These are phyloP conservation scores for Himalopsyche kuldschensis DNA, from an alignment of 2,888 invertebrate species.

Conservation along the genomic window DNA sequence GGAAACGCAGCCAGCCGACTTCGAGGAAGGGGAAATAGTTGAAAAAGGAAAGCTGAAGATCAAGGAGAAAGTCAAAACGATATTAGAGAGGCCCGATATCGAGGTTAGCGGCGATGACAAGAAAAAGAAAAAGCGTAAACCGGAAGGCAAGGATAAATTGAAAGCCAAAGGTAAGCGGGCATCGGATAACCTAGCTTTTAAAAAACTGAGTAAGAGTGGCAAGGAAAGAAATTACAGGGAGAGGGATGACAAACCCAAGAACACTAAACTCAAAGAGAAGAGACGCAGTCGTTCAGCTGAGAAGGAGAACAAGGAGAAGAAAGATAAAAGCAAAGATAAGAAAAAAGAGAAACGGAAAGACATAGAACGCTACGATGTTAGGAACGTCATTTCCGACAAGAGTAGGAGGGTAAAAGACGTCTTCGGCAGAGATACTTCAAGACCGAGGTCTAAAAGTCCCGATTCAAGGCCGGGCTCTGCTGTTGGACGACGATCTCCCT, in stretches of 20 bases:
- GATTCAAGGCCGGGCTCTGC: constrained; percentile 41
- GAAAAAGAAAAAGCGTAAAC: constrained; percentile 59
- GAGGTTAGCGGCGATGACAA: constrained; percentile 46
- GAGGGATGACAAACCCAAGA: constrained; percentile 49
- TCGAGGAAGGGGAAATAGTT: constrained; percentile 63
- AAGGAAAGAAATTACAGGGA: constrained; percentile 80
- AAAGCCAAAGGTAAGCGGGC: constrained; percentile 53
- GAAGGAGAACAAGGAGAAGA: constrained; percentile 47
- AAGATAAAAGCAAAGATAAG: constrained; percentile 52
- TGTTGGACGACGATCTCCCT: constrained; percentile 41
- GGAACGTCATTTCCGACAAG: constrained; percentile 73
- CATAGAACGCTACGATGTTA: constrained; percentile 80
- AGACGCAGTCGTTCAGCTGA: constrained; percentile 43
- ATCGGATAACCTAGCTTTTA: constrained; percentile 65
- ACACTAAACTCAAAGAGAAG: constrained; percentile 45
- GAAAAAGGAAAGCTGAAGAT: constrained; percentile 49
- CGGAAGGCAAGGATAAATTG: constrained; percentile 51
- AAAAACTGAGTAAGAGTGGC: constrained; percentile 76
- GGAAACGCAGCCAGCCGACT: constrained; percentile 49
- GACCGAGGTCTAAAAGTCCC: constrained; percentile 47
- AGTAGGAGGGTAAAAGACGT: constrained; percentile 70
- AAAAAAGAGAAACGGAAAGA: constrained; percentile 72
- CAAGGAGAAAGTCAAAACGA: constrained; percentile 43
- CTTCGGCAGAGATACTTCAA: constrained; percentile 74
- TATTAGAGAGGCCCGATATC: constrained; percentile 37